phyloP scores from a whole-genome alignment of 2,113 vertebrate genomes.

The Passer domesticus region DNA sequence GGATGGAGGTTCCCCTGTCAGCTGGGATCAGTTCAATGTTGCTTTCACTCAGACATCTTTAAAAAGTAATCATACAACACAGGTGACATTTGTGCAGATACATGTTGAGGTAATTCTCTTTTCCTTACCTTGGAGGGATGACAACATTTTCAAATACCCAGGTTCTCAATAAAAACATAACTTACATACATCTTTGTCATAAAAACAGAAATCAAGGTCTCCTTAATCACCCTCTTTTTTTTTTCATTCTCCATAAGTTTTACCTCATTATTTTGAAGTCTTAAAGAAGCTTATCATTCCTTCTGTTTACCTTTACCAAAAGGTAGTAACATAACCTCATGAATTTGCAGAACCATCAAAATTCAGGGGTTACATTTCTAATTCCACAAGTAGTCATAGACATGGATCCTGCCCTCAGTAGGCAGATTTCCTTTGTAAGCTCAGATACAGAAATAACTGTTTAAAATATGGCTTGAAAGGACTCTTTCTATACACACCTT shows the following conservation, averaged over 20 bases:
- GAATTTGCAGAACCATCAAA: neutral
- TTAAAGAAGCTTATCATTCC: rapidly evolving
- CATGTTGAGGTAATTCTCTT: neutral
- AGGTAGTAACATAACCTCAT: neutral
- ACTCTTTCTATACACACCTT: neutral
- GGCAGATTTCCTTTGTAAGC: neutral
- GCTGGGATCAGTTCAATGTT: neutral
- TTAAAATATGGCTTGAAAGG: neutral
- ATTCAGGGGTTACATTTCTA: neutral
- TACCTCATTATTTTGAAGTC: neutral
- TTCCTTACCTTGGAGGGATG: neutral
- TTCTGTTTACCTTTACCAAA: neutral
- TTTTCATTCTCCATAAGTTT: rapidly evolving
- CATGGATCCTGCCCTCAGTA: neutral
- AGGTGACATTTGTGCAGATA: neutral
- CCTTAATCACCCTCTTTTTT: neutral
- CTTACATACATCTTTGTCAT: neutral
- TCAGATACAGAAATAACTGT: neutral
- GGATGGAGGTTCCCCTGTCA: neutral
- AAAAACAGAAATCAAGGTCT: neutral
- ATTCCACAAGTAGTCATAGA: neutral
- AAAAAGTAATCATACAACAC: neutral
- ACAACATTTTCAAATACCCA: neutral
- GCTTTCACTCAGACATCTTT: neutral
- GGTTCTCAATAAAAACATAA: neutral